Percentiles rank a stretch among this genome's conserved stretches.
These are phyloP conservation scores for Selene dorsalis DNA, from an alignment of 2,797 vertebrate genomes.

Conservation along the genomic window DNA sequence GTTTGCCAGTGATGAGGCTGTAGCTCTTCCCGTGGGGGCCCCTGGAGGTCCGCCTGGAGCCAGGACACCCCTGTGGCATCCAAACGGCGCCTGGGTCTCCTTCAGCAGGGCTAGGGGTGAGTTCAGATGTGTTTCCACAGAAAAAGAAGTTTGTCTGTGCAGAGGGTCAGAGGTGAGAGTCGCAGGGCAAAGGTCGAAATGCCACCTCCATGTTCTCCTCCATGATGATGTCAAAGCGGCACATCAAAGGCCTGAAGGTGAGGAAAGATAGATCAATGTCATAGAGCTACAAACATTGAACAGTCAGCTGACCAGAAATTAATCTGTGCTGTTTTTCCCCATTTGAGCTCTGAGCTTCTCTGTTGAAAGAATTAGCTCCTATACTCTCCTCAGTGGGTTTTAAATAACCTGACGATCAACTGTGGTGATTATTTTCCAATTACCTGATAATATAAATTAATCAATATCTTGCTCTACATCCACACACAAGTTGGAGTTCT, in stretches of 20 bases:
- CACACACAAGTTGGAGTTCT: too few relatives aligned
- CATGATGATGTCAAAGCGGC: slow-evolving; percentile 84
- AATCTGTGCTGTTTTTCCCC: too few relatives aligned
- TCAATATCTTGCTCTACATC: too few relatives aligned
- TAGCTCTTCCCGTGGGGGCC: neutral
- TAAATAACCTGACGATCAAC: too few relatives aligned
- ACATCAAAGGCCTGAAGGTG: slow-evolving; percentile 79
- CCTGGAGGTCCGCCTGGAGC: neutral
- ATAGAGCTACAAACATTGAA: too few relatives aligned
- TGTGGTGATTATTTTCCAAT: too few relatives aligned
- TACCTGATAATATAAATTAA: too few relatives aligned
- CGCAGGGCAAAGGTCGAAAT: slow-evolving; percentile 81
- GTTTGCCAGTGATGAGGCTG: neutral
- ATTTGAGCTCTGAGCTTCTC: too few relatives aligned
- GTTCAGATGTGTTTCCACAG: neutral
- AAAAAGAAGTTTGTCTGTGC: neutral
- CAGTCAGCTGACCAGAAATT: too few relatives aligned
- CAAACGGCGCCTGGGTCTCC: neutral
- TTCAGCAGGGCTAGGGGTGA: neutral
- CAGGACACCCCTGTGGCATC: slow-evolving; percentile 12
- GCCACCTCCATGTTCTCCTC: slow-evolving; percentile 86
- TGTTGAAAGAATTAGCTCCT: too few relatives aligned
- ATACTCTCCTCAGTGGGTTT: too few relatives aligned
- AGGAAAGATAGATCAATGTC: neutral
- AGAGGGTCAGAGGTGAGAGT: slow-evolving; percentile 54